A percentile compares a stretch with the other conserved stretches of the same genome.
These are phyloP conservation scores for Epsilonema sp. DNA, from an alignment of 2,888 invertebrate genomes.

Conservation along the genomic window DNA sequence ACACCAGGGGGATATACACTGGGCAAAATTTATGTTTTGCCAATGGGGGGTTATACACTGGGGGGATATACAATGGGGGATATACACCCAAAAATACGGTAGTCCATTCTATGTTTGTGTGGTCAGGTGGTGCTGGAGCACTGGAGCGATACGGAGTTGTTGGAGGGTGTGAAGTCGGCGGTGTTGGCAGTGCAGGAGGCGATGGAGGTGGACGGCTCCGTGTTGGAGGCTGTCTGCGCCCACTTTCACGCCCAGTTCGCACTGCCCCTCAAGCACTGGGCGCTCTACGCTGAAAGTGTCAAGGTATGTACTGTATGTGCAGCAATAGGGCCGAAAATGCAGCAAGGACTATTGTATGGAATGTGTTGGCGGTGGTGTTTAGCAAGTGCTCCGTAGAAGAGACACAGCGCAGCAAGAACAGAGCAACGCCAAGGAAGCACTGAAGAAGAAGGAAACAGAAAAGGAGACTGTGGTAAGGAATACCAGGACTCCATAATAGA, in stretches of 20 bases:
- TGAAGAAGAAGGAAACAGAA: not conserved
- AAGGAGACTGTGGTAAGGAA: too few species aligned
- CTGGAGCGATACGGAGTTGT: not conserved
- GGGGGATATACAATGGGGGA: too few species aligned
- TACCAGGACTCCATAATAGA: too few species aligned
- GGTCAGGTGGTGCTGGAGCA: constrained; percentile 1
- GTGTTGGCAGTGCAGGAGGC: not conserved
- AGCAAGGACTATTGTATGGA: too few species aligned
- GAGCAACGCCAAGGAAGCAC: not conserved
- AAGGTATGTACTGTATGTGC: constrained; percentile 1
- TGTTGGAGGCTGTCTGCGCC: not conserved
- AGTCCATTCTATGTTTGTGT: too few species aligned
- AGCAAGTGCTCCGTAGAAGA: constrained; percentile 2
- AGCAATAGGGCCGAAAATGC: too few species aligned
- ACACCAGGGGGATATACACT: too few species aligned
- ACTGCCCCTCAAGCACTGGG: not conserved
- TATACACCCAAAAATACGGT: too few species aligned
- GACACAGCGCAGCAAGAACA: not conserved
- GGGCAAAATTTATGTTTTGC: too few species aligned
- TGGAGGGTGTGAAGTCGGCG: not conserved
- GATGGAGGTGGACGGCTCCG: not conserved
- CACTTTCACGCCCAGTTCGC: not conserved
- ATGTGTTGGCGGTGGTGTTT: too few species aligned
- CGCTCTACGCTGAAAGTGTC: not conserved
- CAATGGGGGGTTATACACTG: too few species aligned